phyloP scores from a whole-genome alignment of 2,797 vertebrate species.

The Siniperca scherzeri region DNA sequence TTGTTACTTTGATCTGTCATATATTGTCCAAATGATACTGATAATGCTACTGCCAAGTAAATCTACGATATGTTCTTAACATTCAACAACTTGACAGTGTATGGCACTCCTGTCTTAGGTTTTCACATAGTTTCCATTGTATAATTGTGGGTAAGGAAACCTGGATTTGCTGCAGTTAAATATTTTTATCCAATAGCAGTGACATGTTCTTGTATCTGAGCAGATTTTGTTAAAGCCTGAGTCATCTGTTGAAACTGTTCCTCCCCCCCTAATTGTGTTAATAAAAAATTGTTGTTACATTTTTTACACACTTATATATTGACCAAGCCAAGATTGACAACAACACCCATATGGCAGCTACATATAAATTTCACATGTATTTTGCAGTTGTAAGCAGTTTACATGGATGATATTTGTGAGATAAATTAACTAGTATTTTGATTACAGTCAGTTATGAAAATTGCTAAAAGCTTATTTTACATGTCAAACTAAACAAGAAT shows the following conservation, averaged over 20 bases:
- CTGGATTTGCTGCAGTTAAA: conserved; percentile 4
- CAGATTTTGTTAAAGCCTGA: conserved; percentile 23
- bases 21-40: conserved; percentile 4
- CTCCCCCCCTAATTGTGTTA: not conserved
- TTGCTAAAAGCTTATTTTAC: conserved; percentile 43
- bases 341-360: conserved; percentile 31
- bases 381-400: conserved; percentile 31
- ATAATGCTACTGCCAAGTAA: not conserved
- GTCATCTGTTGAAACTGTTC: not conserved
- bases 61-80: not conserved
- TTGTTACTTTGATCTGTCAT: conserved; percentile 1
- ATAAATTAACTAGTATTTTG: conserved; percentile 24
- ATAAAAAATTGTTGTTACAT: not conserved
- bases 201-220: not conserved
- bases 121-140: conserved; percentile 5
- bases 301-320: conserved; percentile 2
- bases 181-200: conserved; percentile 3
- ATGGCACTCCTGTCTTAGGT: not conserved
- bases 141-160: not conserved
- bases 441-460: not conserved
- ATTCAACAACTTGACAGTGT: conserved; percentile 2
- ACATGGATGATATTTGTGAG: conserved; percentile 17
- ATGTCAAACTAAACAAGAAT: conserved; percentile 9
- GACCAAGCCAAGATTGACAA: conserved; percentile 9
- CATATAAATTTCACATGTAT: conserved; percentile 13